Percentiles rank a stretch among this genome's conserved stretches.
These are phyloP conservation scores for Gambusia holbrooki DNA, from an alignment of 2,113 vertebrate species.

Conservation along the genomic window DNA sequence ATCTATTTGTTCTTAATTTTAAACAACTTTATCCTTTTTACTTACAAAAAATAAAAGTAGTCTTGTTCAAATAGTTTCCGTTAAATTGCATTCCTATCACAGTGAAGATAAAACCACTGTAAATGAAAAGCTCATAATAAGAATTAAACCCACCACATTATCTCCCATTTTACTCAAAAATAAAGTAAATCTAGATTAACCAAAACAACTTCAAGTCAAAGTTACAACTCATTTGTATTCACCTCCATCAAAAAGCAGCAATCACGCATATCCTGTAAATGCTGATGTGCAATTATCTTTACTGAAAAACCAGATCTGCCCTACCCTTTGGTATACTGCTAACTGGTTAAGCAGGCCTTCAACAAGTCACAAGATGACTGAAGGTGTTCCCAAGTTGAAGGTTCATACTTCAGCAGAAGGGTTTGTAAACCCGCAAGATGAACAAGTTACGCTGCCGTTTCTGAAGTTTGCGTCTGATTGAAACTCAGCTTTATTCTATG, in stretches of 20 bases:
- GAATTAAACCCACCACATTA: background rate
- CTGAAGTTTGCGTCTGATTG: background rate
- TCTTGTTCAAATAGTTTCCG: background rate
- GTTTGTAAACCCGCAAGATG: background rate
- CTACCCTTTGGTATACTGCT: background rate
- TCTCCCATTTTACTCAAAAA: background rate
- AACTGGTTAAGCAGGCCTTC: background rate
- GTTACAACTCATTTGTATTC: constrained; percentile 23
- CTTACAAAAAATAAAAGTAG: background rate
- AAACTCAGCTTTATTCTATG: background rate
- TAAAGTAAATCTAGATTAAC: background rate
- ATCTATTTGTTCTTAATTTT: background rate
- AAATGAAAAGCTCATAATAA: constrained; percentile 22
- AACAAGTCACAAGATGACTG: background rate
- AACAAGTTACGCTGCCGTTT: background rate
- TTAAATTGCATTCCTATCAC: background rate
- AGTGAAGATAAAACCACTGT: constrained; percentile 47
- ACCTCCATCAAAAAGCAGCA: background rate
- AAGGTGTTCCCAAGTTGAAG: background rate
- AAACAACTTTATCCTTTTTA: background rate
- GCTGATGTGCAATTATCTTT: background rate
- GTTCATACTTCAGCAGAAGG: background rate
- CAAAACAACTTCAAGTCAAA: constrained; percentile 40
- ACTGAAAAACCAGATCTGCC: background rate
- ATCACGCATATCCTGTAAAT: background rate